Evolutionary conservation across 2,797 vertebrate species (phyloP), one percentile per base, ranked within the genome.

Genomic region (Cuculus canorus): DNA sequence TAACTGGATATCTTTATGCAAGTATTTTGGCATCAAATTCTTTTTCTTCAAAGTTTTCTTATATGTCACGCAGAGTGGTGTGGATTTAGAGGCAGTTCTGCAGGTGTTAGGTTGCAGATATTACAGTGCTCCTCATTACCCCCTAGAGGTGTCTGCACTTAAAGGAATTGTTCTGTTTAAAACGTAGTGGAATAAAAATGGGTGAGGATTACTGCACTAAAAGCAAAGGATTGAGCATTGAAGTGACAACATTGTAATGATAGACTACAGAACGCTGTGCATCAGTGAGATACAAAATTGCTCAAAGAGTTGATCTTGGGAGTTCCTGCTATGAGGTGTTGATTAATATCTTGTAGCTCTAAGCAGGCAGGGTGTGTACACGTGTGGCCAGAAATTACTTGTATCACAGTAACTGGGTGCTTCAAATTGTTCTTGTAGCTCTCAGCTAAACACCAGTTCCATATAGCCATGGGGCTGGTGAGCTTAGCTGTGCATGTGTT

Each of bases 401-500:
- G 17, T 63, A 1, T 5, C 52, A 54, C 11, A 2, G 41, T 61
- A 81, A 82, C 4, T 93, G 57, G 9, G 6, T 60, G 41, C 32
- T 92, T 30, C 47, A 14, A 0, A 72, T 63, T 86, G 43, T 80
- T 61, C 59, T 47, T 72, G 68, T 24, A 75, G 79, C 79, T 86
- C 27, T 64, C 39, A 85, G 84, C 30, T 54, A 27, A 76, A 3
- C 24, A 87, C 33, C 24, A 13, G 27, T 75, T 81, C 60, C 25
- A 33, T 52, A 72, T 59, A 48, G 9, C 21, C 14, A 52, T 39
- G 77, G 41, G 37, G 8, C 11, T 2, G 3, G 17, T 28, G 32
- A 77, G 22, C n/a, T 57, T 61, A 57, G 47, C 61, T 83, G 8
- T 83, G 8, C 7, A 0, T 7, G 61, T 0, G 0, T n/a, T 13